Percentiles rank a stretch among this genome's conserved stretches.
phyloP scores from a whole-genome alignment of 2,113 vertebrate species.

The Solenodon paradoxus region DNA sequence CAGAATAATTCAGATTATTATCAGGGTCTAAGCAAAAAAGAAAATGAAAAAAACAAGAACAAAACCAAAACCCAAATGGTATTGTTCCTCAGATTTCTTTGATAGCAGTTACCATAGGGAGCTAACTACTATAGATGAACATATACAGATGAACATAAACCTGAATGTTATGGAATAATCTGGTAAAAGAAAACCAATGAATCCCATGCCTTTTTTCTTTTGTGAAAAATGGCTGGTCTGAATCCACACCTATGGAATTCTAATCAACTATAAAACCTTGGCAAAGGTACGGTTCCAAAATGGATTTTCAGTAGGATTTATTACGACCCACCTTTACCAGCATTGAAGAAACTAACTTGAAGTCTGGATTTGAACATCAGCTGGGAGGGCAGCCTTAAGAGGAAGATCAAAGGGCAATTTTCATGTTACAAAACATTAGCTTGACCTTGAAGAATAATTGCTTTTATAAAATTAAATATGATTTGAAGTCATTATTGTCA shows the following conservation, averaged over 20 bases:
- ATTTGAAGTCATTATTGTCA: background rate
- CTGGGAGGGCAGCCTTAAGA: background rate
- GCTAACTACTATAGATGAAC: background rate
- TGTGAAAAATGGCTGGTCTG: background rate
- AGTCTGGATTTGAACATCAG: background rate
- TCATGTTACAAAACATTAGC: constrained; percentile 18
- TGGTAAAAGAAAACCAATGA: constrained; percentile 54
- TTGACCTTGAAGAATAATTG: background rate
- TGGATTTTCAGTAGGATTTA: background rate
- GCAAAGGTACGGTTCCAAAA: background rate
- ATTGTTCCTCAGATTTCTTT: constrained; percentile 67
- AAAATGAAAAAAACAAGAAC: background rate
- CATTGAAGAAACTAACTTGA: constrained; percentile 41
- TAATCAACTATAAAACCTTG: background rate
- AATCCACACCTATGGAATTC: constrained; percentile 7
- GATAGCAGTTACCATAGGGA: constrained; percentile 21
- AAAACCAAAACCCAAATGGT: no score
- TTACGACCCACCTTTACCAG: background rate
- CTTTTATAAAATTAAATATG: constrained; percentile 43
- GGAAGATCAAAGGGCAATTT: constrained; percentile 15
- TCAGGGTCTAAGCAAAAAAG: background rate
- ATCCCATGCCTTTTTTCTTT: constrained; percentile 18
- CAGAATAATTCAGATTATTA: constrained; percentile 19
- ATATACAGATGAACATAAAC: constrained; percentile 22
- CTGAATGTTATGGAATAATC: constrained; percentile 35